A percentile compares a stretch with the other conserved stretches of the same genome.
phyloP scores from a whole-genome alignment of 2,113 vertebrate genomes.

The Sclerurus mexicanus region DNA sequence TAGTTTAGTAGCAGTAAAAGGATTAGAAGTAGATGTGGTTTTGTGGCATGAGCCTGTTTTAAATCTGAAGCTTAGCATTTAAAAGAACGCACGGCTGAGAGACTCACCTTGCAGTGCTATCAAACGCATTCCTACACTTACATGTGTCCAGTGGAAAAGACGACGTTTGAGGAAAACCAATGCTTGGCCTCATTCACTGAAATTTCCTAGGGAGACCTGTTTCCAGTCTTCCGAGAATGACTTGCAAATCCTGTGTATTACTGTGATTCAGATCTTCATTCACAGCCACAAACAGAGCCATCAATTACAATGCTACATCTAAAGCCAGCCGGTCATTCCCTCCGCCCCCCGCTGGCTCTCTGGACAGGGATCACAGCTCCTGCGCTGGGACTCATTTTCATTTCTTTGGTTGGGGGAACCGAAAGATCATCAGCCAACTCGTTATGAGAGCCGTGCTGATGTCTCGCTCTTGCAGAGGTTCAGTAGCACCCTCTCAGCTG shows the following conservation, averaged over 20 bases:
- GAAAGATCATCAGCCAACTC: neutral
- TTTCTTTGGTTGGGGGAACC: neutral
- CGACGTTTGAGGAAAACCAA: neutral
- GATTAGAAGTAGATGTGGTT: neutral
- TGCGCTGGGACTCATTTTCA: neutral
- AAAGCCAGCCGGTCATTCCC: neutral
- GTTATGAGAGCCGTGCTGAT: neutral
- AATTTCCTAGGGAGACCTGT: neutral
- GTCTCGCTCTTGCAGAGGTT: neutral
- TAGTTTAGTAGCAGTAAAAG: neutral
- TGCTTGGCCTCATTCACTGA: neutral
- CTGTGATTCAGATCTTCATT: neutral
- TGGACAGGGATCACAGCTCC: neutral
- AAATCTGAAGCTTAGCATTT: neutral
- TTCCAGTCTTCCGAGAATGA: neutral
- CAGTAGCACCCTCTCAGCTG: neutral
- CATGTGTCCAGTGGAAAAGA: neutral
- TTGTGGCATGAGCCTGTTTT: neutral
- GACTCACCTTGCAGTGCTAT: neutral
- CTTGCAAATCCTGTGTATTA: neutral
- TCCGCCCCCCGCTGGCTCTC: neutral
- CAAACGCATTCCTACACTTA: neutral
- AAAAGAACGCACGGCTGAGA: neutral
- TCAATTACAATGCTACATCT: neutral
- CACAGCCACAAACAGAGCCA: neutral